phyloP scores from a whole-genome alignment of 2,888 invertebrate species.

The Temnothorax ravouxi region DNA sequence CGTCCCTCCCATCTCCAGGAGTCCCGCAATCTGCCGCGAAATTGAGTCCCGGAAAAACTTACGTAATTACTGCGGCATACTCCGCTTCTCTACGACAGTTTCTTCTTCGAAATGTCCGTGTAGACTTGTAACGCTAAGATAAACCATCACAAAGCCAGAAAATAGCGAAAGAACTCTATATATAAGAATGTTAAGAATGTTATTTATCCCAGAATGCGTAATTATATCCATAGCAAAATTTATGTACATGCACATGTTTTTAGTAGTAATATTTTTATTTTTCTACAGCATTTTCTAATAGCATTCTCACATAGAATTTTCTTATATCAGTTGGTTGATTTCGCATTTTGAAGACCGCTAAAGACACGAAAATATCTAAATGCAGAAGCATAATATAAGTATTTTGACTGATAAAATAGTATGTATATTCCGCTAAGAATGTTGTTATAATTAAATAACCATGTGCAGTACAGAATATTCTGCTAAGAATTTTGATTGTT shows the following conservation, averaged over 20 bases:
- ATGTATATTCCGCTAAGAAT: no score
- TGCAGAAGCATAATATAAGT: background rate
- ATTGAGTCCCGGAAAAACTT: no score
- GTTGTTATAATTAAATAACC: no score
- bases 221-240: background rate
- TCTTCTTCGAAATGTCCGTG: no score
- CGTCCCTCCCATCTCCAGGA: slow-evolving; percentile 1
- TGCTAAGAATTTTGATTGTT: no score
- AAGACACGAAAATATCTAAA: background rate
- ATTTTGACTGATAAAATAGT: background rate
- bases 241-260: background rate
- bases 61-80: no score
- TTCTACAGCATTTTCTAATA: background rate
- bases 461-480: no score
- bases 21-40: slow-evolving; percentile 1
- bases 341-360: background rate
- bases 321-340: background rate
- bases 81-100: no score
- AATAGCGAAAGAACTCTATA: no score
- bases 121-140: no score
- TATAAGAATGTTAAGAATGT: no score
- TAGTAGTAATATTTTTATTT: background rate
- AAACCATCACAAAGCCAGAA: no score
- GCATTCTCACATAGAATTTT: background rate
- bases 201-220: background rate